A percentile compares a stretch with the other conserved stretches of the same genome.
phyloP scores from a whole-genome alignment of 2,797 vertebrate species.

The Potorous gilbertii region DNA sequence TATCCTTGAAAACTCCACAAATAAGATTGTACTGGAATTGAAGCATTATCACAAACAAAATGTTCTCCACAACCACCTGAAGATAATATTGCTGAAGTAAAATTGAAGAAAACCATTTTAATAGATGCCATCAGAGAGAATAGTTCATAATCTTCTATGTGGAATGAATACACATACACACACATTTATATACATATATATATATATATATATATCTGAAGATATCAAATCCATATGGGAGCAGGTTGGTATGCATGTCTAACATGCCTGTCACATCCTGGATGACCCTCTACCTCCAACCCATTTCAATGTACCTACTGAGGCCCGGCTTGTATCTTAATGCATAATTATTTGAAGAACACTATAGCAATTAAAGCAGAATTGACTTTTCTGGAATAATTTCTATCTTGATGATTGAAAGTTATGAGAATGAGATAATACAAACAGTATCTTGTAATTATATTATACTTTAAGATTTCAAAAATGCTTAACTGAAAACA shows the following conservation, averaged over 20 bases:
- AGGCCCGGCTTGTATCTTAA: neutral
- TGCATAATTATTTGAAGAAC: neutral
- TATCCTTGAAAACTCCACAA: neutral
- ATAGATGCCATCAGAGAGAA: neutral
- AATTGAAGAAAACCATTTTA: neutral
- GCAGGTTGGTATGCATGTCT: neutral
- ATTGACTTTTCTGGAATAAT: neutral
- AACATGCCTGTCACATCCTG: neutral
- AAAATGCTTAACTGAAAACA: neutral
- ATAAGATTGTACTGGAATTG: neutral
- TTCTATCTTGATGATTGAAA: neutral
- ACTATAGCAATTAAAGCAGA: neutral
- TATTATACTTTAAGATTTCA: neutral
- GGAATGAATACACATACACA: neutral
- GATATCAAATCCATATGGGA: neutral
- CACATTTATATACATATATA: too few species aligned
- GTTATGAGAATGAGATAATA: neutral
- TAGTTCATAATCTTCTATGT: neutral
- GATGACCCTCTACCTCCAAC: neutral
- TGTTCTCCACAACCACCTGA: neutral
- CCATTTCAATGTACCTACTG: neutral
- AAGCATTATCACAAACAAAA: neutral
- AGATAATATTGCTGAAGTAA: neutral
- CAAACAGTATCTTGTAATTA: neutral
- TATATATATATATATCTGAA: neutral